Evolutionary conservation across 2,113 vertebrate species (phyloP), one percentile per base, ranked within the genome.

Genomic region (Bos javanicus): DNA sequence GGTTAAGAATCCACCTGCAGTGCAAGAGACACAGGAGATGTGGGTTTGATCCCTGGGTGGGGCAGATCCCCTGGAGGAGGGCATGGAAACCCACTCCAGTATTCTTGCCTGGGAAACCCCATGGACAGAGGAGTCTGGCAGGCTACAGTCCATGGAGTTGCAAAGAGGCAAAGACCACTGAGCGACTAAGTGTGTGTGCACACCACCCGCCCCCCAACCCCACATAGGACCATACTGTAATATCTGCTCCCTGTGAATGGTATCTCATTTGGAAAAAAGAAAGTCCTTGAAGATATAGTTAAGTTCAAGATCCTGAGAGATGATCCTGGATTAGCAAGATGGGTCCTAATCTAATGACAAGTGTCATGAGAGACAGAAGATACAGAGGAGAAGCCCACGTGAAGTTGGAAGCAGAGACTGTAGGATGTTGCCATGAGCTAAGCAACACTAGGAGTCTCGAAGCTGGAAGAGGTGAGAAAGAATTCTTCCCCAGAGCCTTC

Each of bases 121-220:
- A 74, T 74, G 36, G 71, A 74, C 0, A 2, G 71, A 43, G 71
- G 36, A 74, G 36, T 14, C 71, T 74, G 71, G 23, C 23, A 10
- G 36, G 71, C 5, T 74, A 6, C 21, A 43, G 71, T 23, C 36
- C 36, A 74, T 0, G 21, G 71, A 36, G 6, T 43, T 74, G 12
- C 71, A 74, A 74, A 43, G 21, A 74, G 36, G 39, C 36, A 25
- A 39, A 74, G 23, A 74, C 21, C 71, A 43, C 71, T 74, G 71
- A 74, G 71, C 1, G 1, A 43, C 71, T 74, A 43, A 43, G 21
- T 13, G 23, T 4, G 3, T 39, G 19, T 5, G 0, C 0, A 5
- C 2, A 23, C n/a, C 4, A 11, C n/a, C 33, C 0, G 0, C 64
- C 5, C 9, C 28, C 2, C 21, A 9, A 7, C 52, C 13, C 76